Evolutionary conservation across 2,888 invertebrate species (phyloP), one percentile per base, ranked within the genome.

Genomic region (Uropetala carovei): DNA sequence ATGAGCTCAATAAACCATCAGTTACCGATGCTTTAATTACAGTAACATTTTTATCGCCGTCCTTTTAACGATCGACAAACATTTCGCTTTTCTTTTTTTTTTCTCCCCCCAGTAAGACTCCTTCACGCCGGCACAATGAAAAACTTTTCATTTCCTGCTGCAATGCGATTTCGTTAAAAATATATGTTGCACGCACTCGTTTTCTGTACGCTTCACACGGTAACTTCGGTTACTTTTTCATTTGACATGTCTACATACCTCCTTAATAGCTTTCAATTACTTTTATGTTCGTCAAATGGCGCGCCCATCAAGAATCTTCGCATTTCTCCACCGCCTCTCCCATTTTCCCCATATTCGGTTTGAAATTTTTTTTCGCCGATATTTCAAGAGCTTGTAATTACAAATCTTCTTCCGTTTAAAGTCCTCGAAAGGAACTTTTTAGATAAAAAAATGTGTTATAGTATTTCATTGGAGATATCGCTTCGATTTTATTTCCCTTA

Each of bases 221-320:
- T 56, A 83, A n/a, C 14, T 83, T 57, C 83, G 30, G 1, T 83
- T 83, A 3, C 56, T 83, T 83, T n/a, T n/a, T n/a, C n/a, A n/a
- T n/a, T n/a, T n/a, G n/a, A n/a, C n/a, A 57, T 18, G 14, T 14
- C n/a, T 83, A 57, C 56, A 83, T 83, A 11, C 83, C n/a, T 83
- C 57, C 83, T 83, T 83, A 83, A 83, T 83, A 57, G 57, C 56
- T 83, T 83, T 56, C 22, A 83, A 57, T 83, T 83, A 83, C 43
- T 83, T 83, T 83, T 43, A 83, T 83, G 57, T 57, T 83, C 18
- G 83, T n/a, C n/a, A 83, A 57, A 83, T n/a, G 83, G 56, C 10
- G 83, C 43, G 57, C 43, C 18, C 30, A 83, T 57, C 83, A 57
- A 56, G 83, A 83, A 83, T 83, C 57, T 83, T 83, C 43, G 83